Base-by-base conservation (phyloP, 1,140 invertebrate species). In the Cyclina sinensis region DNA sequence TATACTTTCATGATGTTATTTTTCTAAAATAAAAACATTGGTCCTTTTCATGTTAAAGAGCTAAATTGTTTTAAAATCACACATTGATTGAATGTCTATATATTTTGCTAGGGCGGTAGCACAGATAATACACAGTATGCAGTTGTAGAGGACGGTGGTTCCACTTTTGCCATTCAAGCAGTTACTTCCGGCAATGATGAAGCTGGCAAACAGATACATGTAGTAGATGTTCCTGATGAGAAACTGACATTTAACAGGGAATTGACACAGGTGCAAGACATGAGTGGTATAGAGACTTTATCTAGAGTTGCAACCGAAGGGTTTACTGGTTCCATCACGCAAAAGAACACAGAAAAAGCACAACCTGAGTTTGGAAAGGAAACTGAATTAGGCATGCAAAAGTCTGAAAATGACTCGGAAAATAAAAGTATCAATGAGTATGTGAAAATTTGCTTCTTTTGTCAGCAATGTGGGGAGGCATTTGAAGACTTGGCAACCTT, bases 281-380 rank as follows among this genome's bases (percentile, higher is more conserved):
- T 78, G 46, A 78, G 74, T 78, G 74, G 43, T 5, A 78, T 78
- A 51, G 74, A 78, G 18, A 48, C 46, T 0, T 35, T 51, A 78
- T 78, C 74, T 30, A 54, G 46, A 78, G 74, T 78, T 30, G 74
- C 46, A 51, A n/a, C 46, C 18, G 27, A 30, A 21, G 46, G 32
- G 32, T 54, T 30, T 54, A 30, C 24, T 35, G 27, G 30, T 35
- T 37, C 65, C 30, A 9, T 37, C 14, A n/a, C 18, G 18, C 16
- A 11, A 4, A 4, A 37, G 11, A 9, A 1, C 65, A 37, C 4
- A n/a, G 30, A 30, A 24, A 65, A 70, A 70, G 11, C 30, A 35
- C 21, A 18, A 21, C 3, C 21, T 18, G 3, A 57, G 18, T 9
- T n/a, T 57, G 24, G 24, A 57, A 24, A n/a, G 21, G 54, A 57